phyloP scores from a whole-genome alignment of 2,888 invertebrate species.

The Agrilus mali region DNA sequence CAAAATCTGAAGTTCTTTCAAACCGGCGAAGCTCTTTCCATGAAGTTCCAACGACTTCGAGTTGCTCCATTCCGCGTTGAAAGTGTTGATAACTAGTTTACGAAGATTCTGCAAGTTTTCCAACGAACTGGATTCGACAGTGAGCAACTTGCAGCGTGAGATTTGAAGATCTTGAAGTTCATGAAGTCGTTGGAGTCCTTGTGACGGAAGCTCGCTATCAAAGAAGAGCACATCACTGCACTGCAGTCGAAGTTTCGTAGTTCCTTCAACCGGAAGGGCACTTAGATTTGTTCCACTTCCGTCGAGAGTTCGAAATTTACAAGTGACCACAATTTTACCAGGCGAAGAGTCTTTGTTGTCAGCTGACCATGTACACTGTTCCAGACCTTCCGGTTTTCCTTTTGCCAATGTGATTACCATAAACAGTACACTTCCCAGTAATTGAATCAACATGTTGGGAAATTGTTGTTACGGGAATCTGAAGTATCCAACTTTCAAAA shows the following conservation, averaged over 20 bases:
- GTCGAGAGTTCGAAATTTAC: conserved; percentile 59
- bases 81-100: conserved; percentile 64
- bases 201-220: conserved; percentile 62
- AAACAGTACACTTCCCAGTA: conserved; percentile 31
- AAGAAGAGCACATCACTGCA: conserved; percentile 68
- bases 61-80: conserved; percentile 67
- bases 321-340: conserved; percentile 44
- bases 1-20: conserved; percentile 66
- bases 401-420: conserved; percentile 25
- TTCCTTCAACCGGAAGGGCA: conserved; percentile 54
- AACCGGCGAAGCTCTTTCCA: conserved; percentile 57
- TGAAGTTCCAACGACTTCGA: conserved; percentile 63
- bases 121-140: conserved; percentile 64
- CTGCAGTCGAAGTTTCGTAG: conserved; percentile 57
- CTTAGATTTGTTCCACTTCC: conserved; percentile 54
- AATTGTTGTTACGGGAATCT: conserved; percentile 14
- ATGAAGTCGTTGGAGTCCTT: conserved; percentile 58
- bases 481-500: no score
- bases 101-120: conserved; percentile 68
- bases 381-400: conserved; percentile 31
- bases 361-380: conserved; percentile 36
- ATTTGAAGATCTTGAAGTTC: conserved; percentile 64
- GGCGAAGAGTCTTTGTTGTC: conserved; percentile 37
- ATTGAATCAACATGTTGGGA: conserved; percentile 38
- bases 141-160: conserved; percentile 67